These are phyloP conservation scores for Ceratothoa steindachneri DNA, from an alignment of 2,888 invertebrate genomes.

Conservation along the genomic window DNA sequence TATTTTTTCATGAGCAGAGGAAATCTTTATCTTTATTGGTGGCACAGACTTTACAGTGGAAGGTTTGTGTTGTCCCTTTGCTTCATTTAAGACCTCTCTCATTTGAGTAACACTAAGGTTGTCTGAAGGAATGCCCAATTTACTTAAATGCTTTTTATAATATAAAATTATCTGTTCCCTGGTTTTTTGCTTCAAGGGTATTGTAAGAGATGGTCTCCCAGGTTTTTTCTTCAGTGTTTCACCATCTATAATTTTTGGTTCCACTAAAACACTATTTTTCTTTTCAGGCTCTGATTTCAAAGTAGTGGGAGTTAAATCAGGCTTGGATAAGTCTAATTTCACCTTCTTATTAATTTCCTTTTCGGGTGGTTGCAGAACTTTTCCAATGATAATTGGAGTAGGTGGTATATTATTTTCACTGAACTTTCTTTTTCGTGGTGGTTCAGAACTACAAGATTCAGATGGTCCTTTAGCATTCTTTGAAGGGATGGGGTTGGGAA, in stretches of 20 bases:
- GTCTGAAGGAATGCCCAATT: neutral
- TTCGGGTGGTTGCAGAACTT: neutral
- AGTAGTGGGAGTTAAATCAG: neutral
- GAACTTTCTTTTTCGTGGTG: conserved; percentile 26
- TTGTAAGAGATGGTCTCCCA: conserved; percentile 27
- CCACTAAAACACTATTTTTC: neutral
- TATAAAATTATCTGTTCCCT: conserved; percentile 14
- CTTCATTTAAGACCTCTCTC: neutral
- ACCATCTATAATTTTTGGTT: neutral
- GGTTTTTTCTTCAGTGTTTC: conserved; percentile 19
- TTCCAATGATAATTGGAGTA: neutral
- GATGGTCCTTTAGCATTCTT: conserved; percentile 16
- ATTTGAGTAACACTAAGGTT: neutral
- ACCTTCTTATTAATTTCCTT: neutral
- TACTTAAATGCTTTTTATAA: neutral
- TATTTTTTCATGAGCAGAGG: conserved; percentile 20
- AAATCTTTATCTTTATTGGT: conserved; percentile 31
- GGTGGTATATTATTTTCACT: conserved; percentile 13
- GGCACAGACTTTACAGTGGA: conserved; percentile 23
- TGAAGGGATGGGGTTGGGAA: conserved; percentile 17
- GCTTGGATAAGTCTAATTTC: neutral
- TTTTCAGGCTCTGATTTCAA: neutral
- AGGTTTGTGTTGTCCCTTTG: neutral
- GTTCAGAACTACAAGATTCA: conserved; percentile 3
- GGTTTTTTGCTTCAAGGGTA: conserved; percentile 27